Base-by-base conservation (phyloP, 2,888 invertebrate genomes). In the Dryocosmus kuriphilus region DNA sequence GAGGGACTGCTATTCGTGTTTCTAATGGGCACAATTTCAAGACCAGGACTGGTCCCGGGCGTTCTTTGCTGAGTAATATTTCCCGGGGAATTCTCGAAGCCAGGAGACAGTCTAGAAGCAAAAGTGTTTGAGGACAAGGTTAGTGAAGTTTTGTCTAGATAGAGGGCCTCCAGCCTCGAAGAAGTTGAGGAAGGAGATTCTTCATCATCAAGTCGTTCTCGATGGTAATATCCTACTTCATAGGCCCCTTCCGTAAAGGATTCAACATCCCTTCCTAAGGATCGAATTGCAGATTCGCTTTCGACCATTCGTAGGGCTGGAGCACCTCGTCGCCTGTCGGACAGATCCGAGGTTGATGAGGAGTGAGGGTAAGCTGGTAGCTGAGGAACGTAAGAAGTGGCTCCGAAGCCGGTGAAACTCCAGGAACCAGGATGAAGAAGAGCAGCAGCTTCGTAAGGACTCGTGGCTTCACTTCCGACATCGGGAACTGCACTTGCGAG, bases 401-500 rank as follows among this genome's bases (percentile, higher is more conserved):
- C 73, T 27, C 77, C 77, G 1, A 77, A 74, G 14, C 81, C 76
- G 30, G 77, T 82, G 77, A 85, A 84, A 63, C 85, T 88, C 91
- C 91, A 90, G 77, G 87, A 86, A 1, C 87, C 85, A n/a, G 88
- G 84, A 77, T 87, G 86, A 71, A 91, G 85, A 19, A 90, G 85
- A 4, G 88, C 85, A 9, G 89, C 87, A n/a, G 85, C 82, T 65
- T 90, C 90, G 85, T 90, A 90, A 0, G 89, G 79, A 38, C 75
- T 24, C 57, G 74, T 24, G 75, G 77, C 46, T 88, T 86, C 14
- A 75, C 71, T 71, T 51, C 51, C 82, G 62, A 67, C 80, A 19
- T 81, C 82, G 38, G 88, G 82, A n/a, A 88, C 86, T 74, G 86
- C 89, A 79, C 77, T 87, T 82, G 79, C 75, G 75, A 75, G 80